Evolutionary conservation across 2,797 vertebrate genomes (phyloP).

Genomic region (Chloroceryle inda): DNA sequence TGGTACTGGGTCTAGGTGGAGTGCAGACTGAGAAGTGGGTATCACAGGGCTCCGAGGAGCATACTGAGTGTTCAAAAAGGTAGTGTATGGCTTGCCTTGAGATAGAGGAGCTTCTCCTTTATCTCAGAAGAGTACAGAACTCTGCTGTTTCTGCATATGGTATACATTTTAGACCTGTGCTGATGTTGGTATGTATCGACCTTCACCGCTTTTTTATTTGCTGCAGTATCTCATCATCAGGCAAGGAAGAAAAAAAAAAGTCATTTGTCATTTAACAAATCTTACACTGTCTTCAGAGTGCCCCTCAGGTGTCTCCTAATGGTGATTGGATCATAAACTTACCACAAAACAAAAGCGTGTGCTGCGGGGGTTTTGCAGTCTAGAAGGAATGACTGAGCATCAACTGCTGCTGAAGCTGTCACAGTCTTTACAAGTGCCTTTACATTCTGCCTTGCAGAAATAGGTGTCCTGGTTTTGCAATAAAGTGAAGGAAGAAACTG

Average conservation of each 20-base stretch:
- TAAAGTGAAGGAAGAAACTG: neutral
- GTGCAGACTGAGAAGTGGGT: neutral
- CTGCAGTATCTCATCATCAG: neutral
- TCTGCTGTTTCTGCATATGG: neutral
- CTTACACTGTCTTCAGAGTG: neutral
- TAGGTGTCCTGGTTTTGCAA: neutral
- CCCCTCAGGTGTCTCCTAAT: neutral
- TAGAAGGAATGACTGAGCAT: neutral
- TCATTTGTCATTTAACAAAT: neutral
- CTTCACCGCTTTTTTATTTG: neutral
- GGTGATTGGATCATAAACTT: neutral
- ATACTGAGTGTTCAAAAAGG: neutral
- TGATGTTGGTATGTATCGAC: neutral
- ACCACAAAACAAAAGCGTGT: neutral
- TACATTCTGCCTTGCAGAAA: neutral
- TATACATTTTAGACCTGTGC: neutral
- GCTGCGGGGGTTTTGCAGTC: neutral
- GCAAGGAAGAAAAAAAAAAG: neutral
- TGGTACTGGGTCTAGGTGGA: neutral
- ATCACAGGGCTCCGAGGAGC: neutral
- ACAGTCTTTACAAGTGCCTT: neutral
- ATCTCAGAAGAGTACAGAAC: neutral
- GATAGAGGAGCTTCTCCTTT: neutral
- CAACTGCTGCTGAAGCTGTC: neutral
- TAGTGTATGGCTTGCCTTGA: neutral